Conservation (phyloP, 2,888 invertebrate species). For the Osmoderma eremita region DNA sequence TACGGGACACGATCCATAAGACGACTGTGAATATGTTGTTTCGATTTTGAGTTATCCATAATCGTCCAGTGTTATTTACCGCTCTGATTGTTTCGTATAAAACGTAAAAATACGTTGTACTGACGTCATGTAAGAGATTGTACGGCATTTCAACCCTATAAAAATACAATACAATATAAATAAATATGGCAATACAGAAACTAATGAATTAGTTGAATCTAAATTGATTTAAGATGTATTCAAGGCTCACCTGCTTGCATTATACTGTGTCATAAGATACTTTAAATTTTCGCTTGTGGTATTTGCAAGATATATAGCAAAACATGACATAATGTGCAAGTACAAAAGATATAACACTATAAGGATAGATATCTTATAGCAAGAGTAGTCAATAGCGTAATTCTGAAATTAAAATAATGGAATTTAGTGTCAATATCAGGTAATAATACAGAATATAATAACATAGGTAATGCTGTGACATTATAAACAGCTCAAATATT, state of each 20-base stretch:
- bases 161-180: too few species aligned
- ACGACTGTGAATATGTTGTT: constrained; percentile 4
- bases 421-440: too few species aligned
- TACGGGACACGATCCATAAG: constrained; percentile 31
- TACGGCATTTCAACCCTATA: constrained; percentile 34
- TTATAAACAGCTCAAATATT: too few species aligned
- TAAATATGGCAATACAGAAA: too few species aligned
- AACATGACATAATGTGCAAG: constrained; percentile 20
- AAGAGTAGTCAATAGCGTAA: constrained; percentile 25
- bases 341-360: constrained; percentile 14
- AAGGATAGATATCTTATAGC: constrained; percentile 20
- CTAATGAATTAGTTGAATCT: too few species aligned
- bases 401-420: constrained; percentile 20
- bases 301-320: constrained; percentile 14
- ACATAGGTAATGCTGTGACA: too few species aligned
- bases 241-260: constrained; percentile 9
- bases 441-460: too few species aligned
- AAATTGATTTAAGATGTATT: background rate
- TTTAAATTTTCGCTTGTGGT: background rate
- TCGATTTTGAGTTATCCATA: background rate
- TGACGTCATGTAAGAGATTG: constrained; percentile 31
- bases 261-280: constrained; percentile 7
- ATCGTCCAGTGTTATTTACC: constrained; percentile 32
- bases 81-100: constrained; percentile 29
- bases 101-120: constrained; percentile 36